phyloP scores from a whole-genome alignment of 2,113 vertebrate species.

The Apodemus sylvaticus region DNA sequence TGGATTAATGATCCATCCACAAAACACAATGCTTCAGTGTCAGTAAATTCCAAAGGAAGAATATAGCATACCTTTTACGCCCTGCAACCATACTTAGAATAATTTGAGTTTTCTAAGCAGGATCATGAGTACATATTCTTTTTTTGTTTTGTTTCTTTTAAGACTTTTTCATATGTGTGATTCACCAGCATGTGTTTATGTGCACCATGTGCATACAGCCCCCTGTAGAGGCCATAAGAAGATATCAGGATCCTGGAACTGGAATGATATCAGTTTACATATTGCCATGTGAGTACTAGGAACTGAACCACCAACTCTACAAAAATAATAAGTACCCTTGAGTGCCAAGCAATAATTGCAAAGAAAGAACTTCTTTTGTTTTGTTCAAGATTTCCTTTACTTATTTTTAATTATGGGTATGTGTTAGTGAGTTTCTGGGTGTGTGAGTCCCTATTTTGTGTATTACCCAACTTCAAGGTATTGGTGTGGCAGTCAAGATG shows the following conservation, averaged over 20 bases:
- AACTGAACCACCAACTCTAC: background rate
- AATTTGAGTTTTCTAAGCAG: conserved; percentile 43
- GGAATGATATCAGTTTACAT: background rate
- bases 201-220: background rate
- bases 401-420: background rate
- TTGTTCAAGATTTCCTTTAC: background rate
- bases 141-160: background rate
- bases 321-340: background rate
- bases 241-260: background rate
- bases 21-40: background rate
- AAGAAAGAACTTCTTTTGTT: background rate
- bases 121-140: background rate
- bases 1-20: background rate
- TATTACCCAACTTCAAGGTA: conserved; percentile 32
- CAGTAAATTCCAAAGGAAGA: background rate
- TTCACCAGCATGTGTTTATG: background rate
- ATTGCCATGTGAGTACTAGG: background rate
- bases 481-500: conserved; percentile 18
- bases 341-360: background rate
- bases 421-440: background rate
- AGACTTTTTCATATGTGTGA: background rate
- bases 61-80: background rate
- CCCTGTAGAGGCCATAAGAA: background rate
- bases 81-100: conserved; percentile 32
- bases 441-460: background rate